Percentiles rank a stretch among this genome's conserved stretches.
Evolutionary conservation across 1,140 invertebrate genomes (phyloP).

Genomic region (Aporrectodea caliginosa): DNA sequence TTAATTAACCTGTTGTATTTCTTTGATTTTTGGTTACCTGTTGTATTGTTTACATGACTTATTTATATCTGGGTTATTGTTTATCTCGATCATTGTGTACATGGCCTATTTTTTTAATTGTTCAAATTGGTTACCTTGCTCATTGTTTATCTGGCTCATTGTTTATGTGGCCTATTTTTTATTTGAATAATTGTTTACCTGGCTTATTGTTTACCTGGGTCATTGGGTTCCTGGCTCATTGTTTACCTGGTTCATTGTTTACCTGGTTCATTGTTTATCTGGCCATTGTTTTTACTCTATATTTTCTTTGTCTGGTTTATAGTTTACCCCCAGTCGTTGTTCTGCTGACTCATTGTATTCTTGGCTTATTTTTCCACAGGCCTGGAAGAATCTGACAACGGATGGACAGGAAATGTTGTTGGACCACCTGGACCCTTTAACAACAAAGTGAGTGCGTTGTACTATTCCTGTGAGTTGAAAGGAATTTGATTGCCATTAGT

Average conservation of each 20-base stretch:
- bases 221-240: not conserved
- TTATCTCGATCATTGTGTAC: no score
- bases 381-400: not conserved
- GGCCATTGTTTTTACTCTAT: not conserved
- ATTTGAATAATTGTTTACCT: no score
- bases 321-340: not conserved
- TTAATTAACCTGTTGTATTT: no score
- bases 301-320: not conserved
- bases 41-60: no score
- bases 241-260: not conserved
- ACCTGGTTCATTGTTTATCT: not conserved
- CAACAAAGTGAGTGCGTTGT: not conserved
- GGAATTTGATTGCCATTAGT: not conserved
- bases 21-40: no score
- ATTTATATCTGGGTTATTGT: no score
- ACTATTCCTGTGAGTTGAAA: no score
- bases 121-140: no score
- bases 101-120: no score
- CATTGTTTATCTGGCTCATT: no score
- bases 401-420: not conserved
- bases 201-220: no score
- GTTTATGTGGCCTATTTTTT: no score
- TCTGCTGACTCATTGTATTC: not conserved
- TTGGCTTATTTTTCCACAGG: not conserved
- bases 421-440: not conserved